Base-by-base conservation (phyloP, 2,888 invertebrate genomes). In the Ectemnius continuus region DNA sequence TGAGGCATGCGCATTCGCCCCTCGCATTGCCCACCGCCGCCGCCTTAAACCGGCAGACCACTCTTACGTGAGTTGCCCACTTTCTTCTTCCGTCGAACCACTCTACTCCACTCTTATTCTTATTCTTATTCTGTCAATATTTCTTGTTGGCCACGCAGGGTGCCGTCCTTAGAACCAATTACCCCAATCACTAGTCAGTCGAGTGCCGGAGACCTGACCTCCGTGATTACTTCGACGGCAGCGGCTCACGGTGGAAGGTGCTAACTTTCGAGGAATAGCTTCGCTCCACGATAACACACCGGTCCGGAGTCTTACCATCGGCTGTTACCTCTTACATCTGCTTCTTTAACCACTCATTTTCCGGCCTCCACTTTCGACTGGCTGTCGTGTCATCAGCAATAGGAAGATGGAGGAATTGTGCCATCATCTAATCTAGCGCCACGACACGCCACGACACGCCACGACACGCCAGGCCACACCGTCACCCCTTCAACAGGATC, bases 161-260 rank as follows among this genome's bases (percentile, higher is more conserved):
- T 93, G 64, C 93, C 94, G 82, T 92, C 94, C 76, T 88, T 94
- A 86, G 94, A 94, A 86, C 92, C 92, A 66, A 91, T 92, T 73
- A 88, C 89, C 81, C 92, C 92, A 65, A 91, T 92, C 73, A 88
- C 89, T 81, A 89, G 88, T 79, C 88, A 90, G 91, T 67, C 92
- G 89, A 92, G 91, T 72, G 79, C 84, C 65, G 36, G 8, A 6
- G 90, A 89, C 77, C 78, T 87, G 46, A 84, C 85, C 58, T 87
- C 90, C 71, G 93, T 93, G 62, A 93, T 93, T 80, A 93, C 93
- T 6, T 93, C 93, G 61, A 93, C 93, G 56, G 83, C 87, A 61
- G 76, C 84, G 23, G 82, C 77, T 46, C 82, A 87, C 80, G 82
- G 84, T 73, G 87, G 87, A 67, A 85, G 88, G 81, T 84, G 86